Percentiles rank a stretch among this genome's conserved stretches.
These are phyloP conservation scores for Sitodiplosis mosellana DNA, from an alignment of 1,140 invertebrate genomes.

Conservation along the genomic window DNA sequence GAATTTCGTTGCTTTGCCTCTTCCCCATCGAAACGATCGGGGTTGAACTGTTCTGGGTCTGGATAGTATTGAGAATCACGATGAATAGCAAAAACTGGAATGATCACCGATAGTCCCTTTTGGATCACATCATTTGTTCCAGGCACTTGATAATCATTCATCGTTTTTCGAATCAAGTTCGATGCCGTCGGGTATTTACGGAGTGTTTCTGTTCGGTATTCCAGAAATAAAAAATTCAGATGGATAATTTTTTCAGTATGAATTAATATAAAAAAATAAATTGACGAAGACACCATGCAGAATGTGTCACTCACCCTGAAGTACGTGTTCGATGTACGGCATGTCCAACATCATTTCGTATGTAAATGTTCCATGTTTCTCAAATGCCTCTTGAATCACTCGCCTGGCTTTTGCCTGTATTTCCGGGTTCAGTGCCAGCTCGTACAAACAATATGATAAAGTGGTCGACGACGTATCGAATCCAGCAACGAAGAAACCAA, in stretches of 20 bases:
- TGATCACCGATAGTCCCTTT: constrained; percentile 11
- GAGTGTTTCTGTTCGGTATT: constrained; percentile 15
- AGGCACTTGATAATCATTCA: not conserved
- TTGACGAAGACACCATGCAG: no score
- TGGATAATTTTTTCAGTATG: no score
- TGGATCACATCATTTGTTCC: not conserved
- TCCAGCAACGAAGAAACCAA: constrained; percentile 24
- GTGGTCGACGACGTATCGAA: constrained; percentile 32
- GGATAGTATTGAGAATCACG: constrained; percentile 30
- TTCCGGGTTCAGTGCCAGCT: constrained; percentile 29
- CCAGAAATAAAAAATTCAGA: not conserved
- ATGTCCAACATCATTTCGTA: constrained; percentile 26
- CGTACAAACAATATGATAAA: constrained; percentile 27
- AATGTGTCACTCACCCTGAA: constrained; percentile 16
- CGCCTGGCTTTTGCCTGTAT: constrained; percentile 27
- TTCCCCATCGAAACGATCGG: constrained; percentile 26
- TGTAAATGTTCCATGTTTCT: constrained; percentile 22
- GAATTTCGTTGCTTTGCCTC: constrained; percentile 22
- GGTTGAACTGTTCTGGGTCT: constrained; percentile 35
- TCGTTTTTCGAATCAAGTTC: not conserved
- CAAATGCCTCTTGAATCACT: constrained; percentile 25
- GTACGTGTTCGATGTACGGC: constrained; percentile 17
- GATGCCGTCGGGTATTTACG: constrained; percentile 11
- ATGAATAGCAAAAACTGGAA: constrained; percentile 22
- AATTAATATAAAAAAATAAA: not conserved